These are phyloP conservation scores for Pituophis catenifer DNA, from an alignment of 2,113 vertebrate genomes.

Conservation along the genomic window DNA sequence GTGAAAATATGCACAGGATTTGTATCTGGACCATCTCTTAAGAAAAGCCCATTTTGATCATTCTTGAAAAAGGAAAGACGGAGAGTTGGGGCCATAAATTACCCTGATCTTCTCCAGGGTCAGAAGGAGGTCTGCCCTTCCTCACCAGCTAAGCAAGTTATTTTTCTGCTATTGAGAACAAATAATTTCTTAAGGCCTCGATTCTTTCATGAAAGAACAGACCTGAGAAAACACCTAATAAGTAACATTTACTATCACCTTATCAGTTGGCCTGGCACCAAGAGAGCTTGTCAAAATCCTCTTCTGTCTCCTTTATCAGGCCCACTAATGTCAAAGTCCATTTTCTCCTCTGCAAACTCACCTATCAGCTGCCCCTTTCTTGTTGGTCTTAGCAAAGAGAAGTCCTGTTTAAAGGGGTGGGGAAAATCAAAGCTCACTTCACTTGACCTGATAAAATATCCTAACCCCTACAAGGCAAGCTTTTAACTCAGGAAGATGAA, in stretches of 20 bases:
- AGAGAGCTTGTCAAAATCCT: background rate
- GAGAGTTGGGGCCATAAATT: no score
- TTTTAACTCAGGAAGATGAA: background rate
- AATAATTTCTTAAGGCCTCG: constrained; percentile 36
- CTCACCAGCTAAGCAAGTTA: background rate
- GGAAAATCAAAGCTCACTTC: constrained; percentile 23
- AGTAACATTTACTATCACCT: constrained; percentile 42
- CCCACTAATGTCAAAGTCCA: constrained; percentile 12
- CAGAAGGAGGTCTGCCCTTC: background rate
- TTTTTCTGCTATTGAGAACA: constrained; percentile 38
- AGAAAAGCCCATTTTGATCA: background rate
- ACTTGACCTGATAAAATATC: background rate
- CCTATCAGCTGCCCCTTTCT: constrained; percentile 17
- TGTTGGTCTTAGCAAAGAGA: background rate
- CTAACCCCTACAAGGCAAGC: background rate
- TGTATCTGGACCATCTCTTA: background rate
- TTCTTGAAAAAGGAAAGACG: background rate
- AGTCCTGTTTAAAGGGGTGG: background rate
- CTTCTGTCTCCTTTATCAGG: constrained; percentile 47
- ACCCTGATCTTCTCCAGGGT: background rate
- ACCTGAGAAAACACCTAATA: constrained; percentile 33
- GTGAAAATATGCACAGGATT: background rate
- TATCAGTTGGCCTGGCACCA: constrained; percentile 32
- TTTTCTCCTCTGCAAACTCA: background rate
- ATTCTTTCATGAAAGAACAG: constrained; percentile 39